Conservation (phyloP, 2,888 invertebrate genomes). For the Euzophera pinguis region DNA sequence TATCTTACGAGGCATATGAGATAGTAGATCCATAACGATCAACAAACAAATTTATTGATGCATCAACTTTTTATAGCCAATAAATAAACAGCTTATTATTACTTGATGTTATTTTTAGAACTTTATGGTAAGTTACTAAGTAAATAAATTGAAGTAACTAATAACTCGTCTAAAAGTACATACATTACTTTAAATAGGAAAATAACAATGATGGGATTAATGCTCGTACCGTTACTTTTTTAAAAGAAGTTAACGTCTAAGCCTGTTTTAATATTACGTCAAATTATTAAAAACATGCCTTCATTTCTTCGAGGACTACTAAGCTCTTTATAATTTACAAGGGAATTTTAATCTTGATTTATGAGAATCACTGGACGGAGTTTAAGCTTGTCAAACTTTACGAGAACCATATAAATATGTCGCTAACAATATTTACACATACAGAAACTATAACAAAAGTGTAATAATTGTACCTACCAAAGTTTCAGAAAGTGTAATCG, state of each 20-base stretch:
- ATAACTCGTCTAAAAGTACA: too few species aligned
- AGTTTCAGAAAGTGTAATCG: too few species aligned
- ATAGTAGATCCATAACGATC: background rate
- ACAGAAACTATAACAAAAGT: too few species aligned
- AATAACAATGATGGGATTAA: too few species aligned
- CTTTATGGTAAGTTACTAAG: background rate
- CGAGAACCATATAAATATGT: background rate
- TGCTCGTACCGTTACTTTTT: too few species aligned
- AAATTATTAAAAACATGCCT: constrained; percentile 8
- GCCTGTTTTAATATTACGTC: background rate
- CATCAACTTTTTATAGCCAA: constrained; percentile 1
- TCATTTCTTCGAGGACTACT: constrained; percentile 4
- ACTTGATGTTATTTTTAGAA: background rate
- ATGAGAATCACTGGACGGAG: background rate
- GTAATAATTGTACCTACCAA: too few species aligned
- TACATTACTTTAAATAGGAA: too few species aligned
- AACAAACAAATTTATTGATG: background rate
- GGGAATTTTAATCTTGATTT: constrained; percentile 10
- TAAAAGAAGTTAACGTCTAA: too few species aligned
- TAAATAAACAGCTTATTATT: constrained; percentile 3
- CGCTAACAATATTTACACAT: too few species aligned
- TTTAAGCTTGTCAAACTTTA: constrained; percentile 13
- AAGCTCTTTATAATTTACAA: constrained; percentile 10
- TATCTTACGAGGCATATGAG: background rate
- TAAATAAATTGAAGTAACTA: too few species aligned